Evolutionary conservation across 2,888 invertebrate genomes (phyloP).

Genomic region (Polydrusus cervinus): DNA sequence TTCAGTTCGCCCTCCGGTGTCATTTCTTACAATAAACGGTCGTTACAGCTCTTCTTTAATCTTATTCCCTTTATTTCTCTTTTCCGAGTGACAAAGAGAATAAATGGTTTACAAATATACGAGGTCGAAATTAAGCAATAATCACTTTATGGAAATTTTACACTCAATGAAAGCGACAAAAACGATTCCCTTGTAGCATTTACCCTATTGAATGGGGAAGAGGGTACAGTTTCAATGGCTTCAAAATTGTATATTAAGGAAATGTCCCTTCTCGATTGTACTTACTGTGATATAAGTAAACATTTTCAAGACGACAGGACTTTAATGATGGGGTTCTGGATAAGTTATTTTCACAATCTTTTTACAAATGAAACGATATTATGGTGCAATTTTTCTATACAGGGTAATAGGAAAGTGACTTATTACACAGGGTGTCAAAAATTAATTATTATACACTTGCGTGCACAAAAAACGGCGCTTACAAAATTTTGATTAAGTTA

Average conservation of each 20-base stretch:
- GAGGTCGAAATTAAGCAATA: slow-evolving; percentile 62
- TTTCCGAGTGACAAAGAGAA: slow-evolving; percentile 46
- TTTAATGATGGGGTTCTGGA: not conserved
- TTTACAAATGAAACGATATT: too few species aligned
- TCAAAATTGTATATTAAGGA: slow-evolving; percentile 17
- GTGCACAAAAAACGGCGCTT: too few species aligned
- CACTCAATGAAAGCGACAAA: slow-evolving; percentile 54
- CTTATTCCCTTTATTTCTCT: slow-evolving; percentile 45
- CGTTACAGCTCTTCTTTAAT: slow-evolving; percentile 50
- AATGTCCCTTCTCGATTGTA: slow-evolving; percentile 17
- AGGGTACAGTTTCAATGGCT: slow-evolving; percentile 26
- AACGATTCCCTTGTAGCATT: slow-evolving; percentile 37
- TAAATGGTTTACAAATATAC: slow-evolving; percentile 59
- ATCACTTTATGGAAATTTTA: slow-evolving; percentile 64
- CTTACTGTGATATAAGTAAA: slow-evolving; percentile 14
- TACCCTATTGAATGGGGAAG: slow-evolving; percentile 25
- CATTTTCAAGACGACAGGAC: slow-evolving; percentile 8
- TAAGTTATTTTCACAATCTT: too few species aligned
- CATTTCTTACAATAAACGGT: slow-evolving; percentile 48
- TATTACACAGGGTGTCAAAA: too few species aligned
- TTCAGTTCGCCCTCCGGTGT: slow-evolving; percentile 41
- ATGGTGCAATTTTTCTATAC: too few species aligned
- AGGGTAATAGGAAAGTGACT: too few species aligned
- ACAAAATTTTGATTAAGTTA: too few species aligned
- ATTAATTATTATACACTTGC: too few species aligned